Percentiles rank a stretch among this genome's conserved stretches.
Conservation (phyloP, 2,113 vertebrate species). For the Sinosuthora webbiana region DNA sequence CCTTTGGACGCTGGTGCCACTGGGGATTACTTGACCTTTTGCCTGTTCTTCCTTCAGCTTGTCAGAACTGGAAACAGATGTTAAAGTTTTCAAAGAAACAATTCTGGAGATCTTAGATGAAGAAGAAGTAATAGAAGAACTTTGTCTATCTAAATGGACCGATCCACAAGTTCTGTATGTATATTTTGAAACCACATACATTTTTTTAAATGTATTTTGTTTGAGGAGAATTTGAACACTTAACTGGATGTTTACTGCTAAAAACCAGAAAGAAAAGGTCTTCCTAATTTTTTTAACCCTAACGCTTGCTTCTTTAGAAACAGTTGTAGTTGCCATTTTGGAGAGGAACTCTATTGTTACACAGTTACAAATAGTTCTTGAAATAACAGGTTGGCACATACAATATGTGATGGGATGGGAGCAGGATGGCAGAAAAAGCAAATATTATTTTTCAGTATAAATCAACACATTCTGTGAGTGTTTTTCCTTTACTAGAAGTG, state of each 20-base stretch:
- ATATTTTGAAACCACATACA: not conserved
- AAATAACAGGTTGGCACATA: not conserved
- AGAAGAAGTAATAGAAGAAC: slow-evolving; percentile 91
- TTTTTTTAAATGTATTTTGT: not conserved
- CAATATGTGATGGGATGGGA: not conserved
- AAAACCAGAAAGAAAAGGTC: not conserved
- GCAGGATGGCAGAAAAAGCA: not conserved
- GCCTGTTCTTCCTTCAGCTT: slow-evolving; percentile 76
- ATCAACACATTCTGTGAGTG: not conserved
- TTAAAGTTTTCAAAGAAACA: slow-evolving; percentile 93
- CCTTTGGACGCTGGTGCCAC: not conserved
- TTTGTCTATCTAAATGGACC: slow-evolving; percentile 93
- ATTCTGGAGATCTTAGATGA: slow-evolving; percentile 94
- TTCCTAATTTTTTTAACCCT: not conserved
- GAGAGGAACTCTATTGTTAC: not conserved
- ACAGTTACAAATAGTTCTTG: not conserved
- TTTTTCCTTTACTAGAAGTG: not conserved
- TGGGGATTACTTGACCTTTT: slow-evolving; percentile 4
- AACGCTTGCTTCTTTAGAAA: not conserved
- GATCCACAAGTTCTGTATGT: slow-evolving; percentile 90
- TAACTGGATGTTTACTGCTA: not conserved
- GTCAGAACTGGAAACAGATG: slow-evolving; percentile 95
- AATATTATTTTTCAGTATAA: not conserved
- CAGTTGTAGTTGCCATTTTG: not conserved
- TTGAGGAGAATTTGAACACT: not conserved